Evolutionary conservation across 2,888 invertebrate species (phyloP), one percentile per base, ranked within the genome.

Genomic region (Orchesella flavescens): DNA sequence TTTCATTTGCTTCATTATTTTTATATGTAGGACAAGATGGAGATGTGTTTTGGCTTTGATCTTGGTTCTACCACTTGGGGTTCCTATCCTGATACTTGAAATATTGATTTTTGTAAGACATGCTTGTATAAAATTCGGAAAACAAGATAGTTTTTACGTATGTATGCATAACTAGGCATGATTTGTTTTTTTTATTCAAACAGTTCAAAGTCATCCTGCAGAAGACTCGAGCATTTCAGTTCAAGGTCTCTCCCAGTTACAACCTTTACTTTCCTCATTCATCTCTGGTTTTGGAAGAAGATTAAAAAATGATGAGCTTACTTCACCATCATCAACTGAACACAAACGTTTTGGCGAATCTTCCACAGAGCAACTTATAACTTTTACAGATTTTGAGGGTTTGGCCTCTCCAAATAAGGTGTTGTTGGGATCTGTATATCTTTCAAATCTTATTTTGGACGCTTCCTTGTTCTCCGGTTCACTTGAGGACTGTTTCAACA

Each of bases 361-460:
- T 59, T 24, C 57, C 15, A 43, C 57, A 7, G 34, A 34, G 34
- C 15, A 21, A 3, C 72, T 72, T 17, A 19, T 19, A 21, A 72
- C 55, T 17, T 71, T 79, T 23, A 61, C 69, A 3, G 71, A 71
- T 24, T 71, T 71, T 61, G 43, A 66, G 9, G 77, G 59, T 46
- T 24, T 77, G 4, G 10, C 59, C n/a, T 10, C 19, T 1, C 4
- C 9, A 19, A 24, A 49, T 34, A 66, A 49, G 12, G 17, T n/a
- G 10, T 13, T 43, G 12, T 23, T 77, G 1, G 55, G 34, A 15
- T 71, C 69, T 21, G 24, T 79, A 0, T 71, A 63, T 13, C 23
- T 79, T 15, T 59, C 61, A 53, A 82, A 82, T 49, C 61, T 71
- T 7, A 65, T 49, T 13, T 23, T 82, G 17, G 82, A 82, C 44